Base-by-base conservation (phyloP, 2,113 vertebrate species). In the Pontoporia blainvillei region DNA sequence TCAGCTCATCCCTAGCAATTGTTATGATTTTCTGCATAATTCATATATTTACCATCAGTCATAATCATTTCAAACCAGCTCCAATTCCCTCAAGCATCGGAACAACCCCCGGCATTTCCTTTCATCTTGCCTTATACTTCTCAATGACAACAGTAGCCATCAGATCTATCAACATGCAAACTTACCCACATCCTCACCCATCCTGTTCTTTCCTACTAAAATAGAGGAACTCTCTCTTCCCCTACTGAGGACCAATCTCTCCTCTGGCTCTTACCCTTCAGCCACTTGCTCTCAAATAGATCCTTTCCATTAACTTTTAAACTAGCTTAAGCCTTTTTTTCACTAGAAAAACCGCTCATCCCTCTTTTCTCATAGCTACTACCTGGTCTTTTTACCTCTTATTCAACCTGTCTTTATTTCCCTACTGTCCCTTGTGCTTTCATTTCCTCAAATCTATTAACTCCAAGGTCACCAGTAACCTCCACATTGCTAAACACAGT, bases 401-500 rank as follows among this genome's bases (percentile, higher is more conserved):
- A 13, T 1, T 14, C 27, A 82, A 13, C 3, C 13, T 81, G 17
- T 39, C 3, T 71, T 39, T 41, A 46, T 36, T 91, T 91, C 36
- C 57, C 11, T 49, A 41, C 2, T 34, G 15, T 39, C 15, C 6
- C 84, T 11, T 72, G 14, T 59, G 15, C 69, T 36, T 89, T 36
- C n/a, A 52, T 81, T 93, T 90, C 15, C 64, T 72, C 31, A 69
- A 72, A 25, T 72, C 18, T 41, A 67, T 36, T 59, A 85, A 85
- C 29, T 87, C 2, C 64, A 52, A 76, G 18, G 36, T 86, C 39
- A 71, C 29, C 25, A 66, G 15, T 44, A 67, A 59, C 29, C 8
- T 61, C 11, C 79, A 52, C 46, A 29, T 29, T 76, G 59, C 29
- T 88, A 90, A 94, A 86, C 57, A 59, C 27, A 92, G 36, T 49